A percentile compares a stretch with the other conserved stretches of the same genome.
These are phyloP conservation scores for Tethea ocularis DNA, from an alignment of 2,888 invertebrate species.

Conservation along the genomic window DNA sequence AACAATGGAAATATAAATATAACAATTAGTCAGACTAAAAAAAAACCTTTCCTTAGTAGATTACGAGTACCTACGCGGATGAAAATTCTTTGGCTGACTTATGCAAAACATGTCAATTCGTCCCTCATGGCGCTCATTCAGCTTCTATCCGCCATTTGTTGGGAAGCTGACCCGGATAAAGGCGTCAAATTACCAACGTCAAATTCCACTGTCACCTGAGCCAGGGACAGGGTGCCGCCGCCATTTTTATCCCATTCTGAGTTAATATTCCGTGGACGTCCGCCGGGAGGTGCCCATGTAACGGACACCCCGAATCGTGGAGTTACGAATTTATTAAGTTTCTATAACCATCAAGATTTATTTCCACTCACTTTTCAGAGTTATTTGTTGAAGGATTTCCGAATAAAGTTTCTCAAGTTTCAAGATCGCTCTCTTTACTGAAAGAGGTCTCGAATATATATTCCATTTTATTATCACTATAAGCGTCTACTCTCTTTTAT, in stretches of 20 bases:
- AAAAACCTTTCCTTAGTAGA: too few relatives aligned
- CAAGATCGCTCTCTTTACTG: not conserved
- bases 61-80: not conserved
- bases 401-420: not conserved
- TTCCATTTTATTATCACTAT: not conserved
- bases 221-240: constrained; percentile 55
- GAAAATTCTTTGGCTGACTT: constrained; percentile 29
- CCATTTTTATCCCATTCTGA: constrained; percentile 76
- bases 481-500: too few relatives aligned
- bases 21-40: too few relatives aligned
- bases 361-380: constrained; percentile 10
- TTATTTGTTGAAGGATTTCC: not conserved
- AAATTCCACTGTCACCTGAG: constrained; percentile 76
- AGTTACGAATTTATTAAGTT: constrained; percentile 62
- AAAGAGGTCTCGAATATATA: not conserved
- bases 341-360: constrained; percentile 36
- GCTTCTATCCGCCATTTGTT: constrained; percentile 60
- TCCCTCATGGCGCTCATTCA: constrained; percentile 42
- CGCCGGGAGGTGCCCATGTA: constrained; percentile 62
- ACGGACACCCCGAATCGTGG: constrained; percentile 63
- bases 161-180: constrained; percentile 73
- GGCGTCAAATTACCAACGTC: constrained; percentile 77
- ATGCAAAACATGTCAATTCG: constrained; percentile 59
- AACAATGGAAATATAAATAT: not conserved
- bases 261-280: constrained; percentile 77